These are phyloP conservation scores for Heteropelma amictum DNA, from an alignment of 2,888 invertebrate species.

Conservation along the genomic window DNA sequence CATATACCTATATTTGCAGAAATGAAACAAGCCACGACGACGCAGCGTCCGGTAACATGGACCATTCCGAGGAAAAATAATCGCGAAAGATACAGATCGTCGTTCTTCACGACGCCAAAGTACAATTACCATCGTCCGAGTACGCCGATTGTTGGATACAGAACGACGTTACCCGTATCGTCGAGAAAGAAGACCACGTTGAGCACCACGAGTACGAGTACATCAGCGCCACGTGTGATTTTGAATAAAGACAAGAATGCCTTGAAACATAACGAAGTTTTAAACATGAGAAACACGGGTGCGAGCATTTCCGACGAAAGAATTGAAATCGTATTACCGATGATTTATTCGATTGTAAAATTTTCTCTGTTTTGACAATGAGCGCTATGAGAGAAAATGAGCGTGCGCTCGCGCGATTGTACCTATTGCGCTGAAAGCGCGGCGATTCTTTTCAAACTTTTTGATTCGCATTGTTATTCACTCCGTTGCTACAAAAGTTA, in stretches of 20 bases:
- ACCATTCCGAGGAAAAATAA: slow-evolving; percentile 63
- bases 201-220: slow-evolving; percentile 65
- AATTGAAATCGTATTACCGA: slow-evolving; percentile 27
- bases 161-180: slow-evolving; percentile 68
- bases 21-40: slow-evolving; percentile 65
- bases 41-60: slow-evolving; percentile 65
- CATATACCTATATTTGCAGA: too few relatives aligned
- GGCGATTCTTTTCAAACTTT: background rate
- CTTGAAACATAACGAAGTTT: slow-evolving; percentile 68
- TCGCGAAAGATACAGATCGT: slow-evolving; percentile 65
- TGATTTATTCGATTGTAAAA: slow-evolving; percentile 23
- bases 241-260: slow-evolving; percentile 70
- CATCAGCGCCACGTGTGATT: slow-evolving; percentile 67
- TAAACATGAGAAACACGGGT: slow-evolving; percentile 59
- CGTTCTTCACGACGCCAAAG: slow-evolving; percentile 64
- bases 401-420: background rate
- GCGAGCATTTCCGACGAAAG: slow-evolving; percentile 15
- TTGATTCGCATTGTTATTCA: too few relatives aligned
- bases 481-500: too few relatives aligned
- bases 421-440: too few relatives aligned
- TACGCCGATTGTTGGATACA: slow-evolving; percentile 70
- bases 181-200: slow-evolving; percentile 61
- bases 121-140: slow-evolving; percentile 68
- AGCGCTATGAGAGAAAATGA: background rate
- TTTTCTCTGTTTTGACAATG: slow-evolving; percentile 40